These are phyloP conservation scores for Trissolcus japonicus DNA, from an alignment of 2,888 invertebrate genomes.

Conservation along the genomic window DNA sequence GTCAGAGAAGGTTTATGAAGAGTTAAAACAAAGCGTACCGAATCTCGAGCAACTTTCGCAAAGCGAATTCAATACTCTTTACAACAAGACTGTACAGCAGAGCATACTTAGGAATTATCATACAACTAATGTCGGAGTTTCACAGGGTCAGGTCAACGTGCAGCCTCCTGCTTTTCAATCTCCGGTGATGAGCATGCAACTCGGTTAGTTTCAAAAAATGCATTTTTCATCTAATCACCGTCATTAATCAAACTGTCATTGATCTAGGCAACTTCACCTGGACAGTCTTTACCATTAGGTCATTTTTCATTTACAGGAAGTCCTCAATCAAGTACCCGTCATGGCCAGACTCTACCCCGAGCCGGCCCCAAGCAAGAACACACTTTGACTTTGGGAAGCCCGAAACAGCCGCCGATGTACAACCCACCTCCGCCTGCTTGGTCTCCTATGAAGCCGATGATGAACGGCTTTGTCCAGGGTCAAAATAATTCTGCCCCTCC, in stretches of 20 bases:
- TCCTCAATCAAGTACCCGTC: conserved; percentile 54
- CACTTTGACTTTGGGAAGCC: conserved; percentile 67
- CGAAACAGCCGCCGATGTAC: conserved; percentile 71
- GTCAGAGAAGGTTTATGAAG: conserved; percentile 73
- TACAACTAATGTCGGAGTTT: conserved; percentile 57
- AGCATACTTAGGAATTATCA: conserved; percentile 72
- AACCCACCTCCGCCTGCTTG: conserved; percentile 68
- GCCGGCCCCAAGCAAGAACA: conserved; percentile 61
- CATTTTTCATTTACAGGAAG: conserved; percentile 31
- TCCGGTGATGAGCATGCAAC: conserved; percentile 15
- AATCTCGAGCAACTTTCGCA: conserved; percentile 73
- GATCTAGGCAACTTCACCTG: too few relatives aligned
- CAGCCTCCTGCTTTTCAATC: conserved; percentile 13
- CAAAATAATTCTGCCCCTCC: conserved; percentile 57
- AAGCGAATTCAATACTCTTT: conserved; percentile 74
- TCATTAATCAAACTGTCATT: too few relatives aligned
- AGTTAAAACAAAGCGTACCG: conserved; percentile 72
- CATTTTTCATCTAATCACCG: too few relatives aligned
- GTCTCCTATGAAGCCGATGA: conserved; percentile 69
- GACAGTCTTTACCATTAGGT: too few relatives aligned
- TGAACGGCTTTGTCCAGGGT: conserved; percentile 66
- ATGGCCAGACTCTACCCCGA: conserved; percentile 65
- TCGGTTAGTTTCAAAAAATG: conserved; percentile 13
- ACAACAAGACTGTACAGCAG: conserved; percentile 74
- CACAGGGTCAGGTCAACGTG: conserved; percentile 26